These are phyloP conservation scores for Gymnarchus niloticus DNA, from an alignment of 2,113 vertebrate genomes.

Conservation along the genomic window DNA sequence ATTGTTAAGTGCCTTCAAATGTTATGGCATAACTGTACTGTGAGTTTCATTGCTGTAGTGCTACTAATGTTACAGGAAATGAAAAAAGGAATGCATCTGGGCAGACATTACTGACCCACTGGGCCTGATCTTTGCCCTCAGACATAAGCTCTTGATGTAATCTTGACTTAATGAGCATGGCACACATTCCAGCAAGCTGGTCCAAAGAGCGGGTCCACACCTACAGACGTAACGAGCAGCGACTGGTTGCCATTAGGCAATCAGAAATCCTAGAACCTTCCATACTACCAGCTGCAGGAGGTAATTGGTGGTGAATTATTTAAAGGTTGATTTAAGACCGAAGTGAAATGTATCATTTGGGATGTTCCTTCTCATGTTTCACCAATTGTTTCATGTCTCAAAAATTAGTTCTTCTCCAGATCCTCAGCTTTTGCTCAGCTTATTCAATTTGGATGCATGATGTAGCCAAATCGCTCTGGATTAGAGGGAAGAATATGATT, in stretches of 20 bases:
- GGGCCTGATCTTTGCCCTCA: constrained; percentile 15
- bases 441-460: constrained; percentile 24
- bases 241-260: neutral
- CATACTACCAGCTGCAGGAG: neutral
- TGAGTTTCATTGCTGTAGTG: neutral
- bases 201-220: neutral
- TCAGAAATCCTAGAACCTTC: neutral
- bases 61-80: neutral
- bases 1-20: neutral
- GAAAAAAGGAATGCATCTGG: neutral
- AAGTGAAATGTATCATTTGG: constrained; percentile 20
- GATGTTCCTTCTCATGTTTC: constrained; percentile 2
- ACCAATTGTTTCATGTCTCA: constrained; percentile 17
- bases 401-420: constrained; percentile 24
- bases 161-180: constrained; percentile 6
- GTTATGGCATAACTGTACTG: neutral
- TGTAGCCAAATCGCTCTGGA: constrained; percentile 30
- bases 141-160: neutral
- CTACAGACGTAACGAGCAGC: neutral
- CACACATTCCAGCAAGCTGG: neutral
- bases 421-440: constrained; percentile 8
- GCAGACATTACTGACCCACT: neutral
- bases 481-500: constrained; percentile 19
- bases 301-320: constrained; percentile 36
- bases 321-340: constrained; percentile 32